A percentile compares a stretch with the other conserved stretches of the same genome.
Conservation (phyloP, 2,113 vertebrate genomes). For the Halichoerus grypus region DNA sequence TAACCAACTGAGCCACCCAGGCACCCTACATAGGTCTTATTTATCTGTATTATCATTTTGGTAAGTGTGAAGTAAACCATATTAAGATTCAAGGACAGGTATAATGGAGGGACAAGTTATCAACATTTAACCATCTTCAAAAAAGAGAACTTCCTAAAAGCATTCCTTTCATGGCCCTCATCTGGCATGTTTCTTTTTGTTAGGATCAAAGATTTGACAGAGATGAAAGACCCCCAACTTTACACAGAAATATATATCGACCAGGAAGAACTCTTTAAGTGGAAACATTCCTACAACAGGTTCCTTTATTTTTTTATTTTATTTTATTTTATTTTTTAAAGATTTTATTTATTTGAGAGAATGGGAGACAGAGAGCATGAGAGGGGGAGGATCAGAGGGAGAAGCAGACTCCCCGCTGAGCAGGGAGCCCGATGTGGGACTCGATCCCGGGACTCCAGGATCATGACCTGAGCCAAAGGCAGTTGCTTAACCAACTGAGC, state of each 20-base stretch:
- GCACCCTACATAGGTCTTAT: not conserved
- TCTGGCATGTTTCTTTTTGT: constrained; percentile 46
- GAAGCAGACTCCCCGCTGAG: too few species aligned
- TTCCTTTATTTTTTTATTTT: constrained; percentile 49
- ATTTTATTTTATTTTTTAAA: too few species aligned
- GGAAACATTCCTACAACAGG: constrained; percentile 49
- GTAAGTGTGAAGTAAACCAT: not conserved
- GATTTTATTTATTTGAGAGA: too few species aligned
- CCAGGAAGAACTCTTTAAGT: constrained; percentile 46
- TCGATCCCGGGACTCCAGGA: too few species aligned
- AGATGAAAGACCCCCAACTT: constrained; percentile 50
- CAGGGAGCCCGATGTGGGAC: too few species aligned
- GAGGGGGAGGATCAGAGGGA: too few species aligned
- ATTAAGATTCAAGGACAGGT: constrained; percentile 7
- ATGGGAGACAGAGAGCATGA: too few species aligned
- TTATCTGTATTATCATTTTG: constrained; percentile 53
- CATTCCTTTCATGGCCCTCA: constrained; percentile 42
- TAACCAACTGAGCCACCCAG: too few species aligned
- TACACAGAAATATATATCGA: constrained; percentile 45
- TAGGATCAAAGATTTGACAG: constrained; percentile 74
- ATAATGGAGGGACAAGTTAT: not conserved
- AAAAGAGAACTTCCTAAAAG: constrained; percentile 48
- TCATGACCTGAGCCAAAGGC: too few species aligned
- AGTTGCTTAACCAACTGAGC: too few species aligned
- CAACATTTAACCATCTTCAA: constrained; percentile 47